Conservation (phyloP, 2,113 vertebrate species). For the Sphaerodactylus townsendi region DNA sequence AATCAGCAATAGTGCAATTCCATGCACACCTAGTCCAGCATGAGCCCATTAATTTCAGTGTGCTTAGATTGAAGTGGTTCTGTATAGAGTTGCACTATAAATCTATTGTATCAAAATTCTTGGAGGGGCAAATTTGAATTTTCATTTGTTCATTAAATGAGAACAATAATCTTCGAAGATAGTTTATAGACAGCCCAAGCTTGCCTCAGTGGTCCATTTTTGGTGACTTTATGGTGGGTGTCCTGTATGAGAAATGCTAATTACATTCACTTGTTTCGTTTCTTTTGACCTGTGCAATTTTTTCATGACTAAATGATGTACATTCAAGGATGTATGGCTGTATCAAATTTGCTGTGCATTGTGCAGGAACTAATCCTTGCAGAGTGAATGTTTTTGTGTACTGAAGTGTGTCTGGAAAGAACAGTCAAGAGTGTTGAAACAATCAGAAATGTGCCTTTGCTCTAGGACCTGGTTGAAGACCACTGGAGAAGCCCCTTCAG, state of each 20-base stretch:
- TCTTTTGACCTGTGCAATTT: slow-evolving; percentile 1
- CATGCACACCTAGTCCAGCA: too few species aligned
- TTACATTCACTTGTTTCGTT: slow-evolving; percentile 8
- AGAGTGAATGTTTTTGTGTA: not conserved
- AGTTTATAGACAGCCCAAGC: not conserved
- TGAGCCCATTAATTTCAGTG: too few species aligned
- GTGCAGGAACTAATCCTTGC: not conserved
- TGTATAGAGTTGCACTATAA: not conserved
- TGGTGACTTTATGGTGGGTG: not conserved
- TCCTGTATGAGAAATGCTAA: not conserved
- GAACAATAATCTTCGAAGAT: not conserved
- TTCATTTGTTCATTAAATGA: not conserved
- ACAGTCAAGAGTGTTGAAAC: not conserved
- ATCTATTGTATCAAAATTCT: not conserved
- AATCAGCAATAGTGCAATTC: not conserved
- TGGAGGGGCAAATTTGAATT: not conserved
- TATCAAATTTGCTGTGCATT: not conserved
- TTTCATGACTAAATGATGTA: not conserved
- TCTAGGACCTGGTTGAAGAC: not conserved
- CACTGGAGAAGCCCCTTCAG: not conserved
- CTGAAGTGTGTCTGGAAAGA: not conserved
- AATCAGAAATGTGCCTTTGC: not conserved
- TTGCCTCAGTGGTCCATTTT: not conserved
- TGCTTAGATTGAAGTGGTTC: too few species aligned
- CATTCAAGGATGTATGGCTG: not conserved